A percentile compares a stretch with the other conserved stretches of the same genome.
Conservation (phyloP, 2,888 invertebrate genomes). For the Priocnemis perturbator region DNA sequence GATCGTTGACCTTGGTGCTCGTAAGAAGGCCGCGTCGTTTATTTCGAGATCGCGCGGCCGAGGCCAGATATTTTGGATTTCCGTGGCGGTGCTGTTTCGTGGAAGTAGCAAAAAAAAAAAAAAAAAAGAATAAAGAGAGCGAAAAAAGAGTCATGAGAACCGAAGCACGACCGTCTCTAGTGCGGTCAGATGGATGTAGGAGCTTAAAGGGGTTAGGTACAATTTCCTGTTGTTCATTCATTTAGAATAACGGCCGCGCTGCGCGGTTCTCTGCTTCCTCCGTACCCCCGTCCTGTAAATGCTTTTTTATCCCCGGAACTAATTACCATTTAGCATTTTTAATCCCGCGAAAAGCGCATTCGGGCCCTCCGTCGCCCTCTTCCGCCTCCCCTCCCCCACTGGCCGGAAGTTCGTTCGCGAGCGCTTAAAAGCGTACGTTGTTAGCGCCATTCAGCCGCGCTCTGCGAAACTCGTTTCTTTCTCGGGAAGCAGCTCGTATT, state of each 20-base stretch:
- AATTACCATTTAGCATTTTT: conserved; percentile 74
- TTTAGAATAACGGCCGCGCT: conserved; percentile 66
- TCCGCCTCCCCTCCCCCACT: conserved; percentile 18
- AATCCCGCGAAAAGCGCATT: conserved; percentile 65
- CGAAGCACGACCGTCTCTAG: conserved; percentile 48
- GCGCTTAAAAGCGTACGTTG: conserved; percentile 55
- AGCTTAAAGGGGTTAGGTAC: conserved; percentile 64
- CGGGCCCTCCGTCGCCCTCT: conserved; percentile 30
- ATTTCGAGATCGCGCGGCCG: neutral
- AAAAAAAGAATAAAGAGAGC: neutral
- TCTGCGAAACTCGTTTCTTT: conserved; percentile 48
- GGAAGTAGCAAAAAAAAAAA: no score
- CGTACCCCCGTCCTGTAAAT: conserved; percentile 60
- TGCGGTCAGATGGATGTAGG: conserved; percentile 40
- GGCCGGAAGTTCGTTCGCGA: conserved; percentile 52
- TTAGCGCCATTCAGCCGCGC: conserved; percentile 54
- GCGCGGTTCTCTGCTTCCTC: conserved; percentile 53
- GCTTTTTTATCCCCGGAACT: conserved; percentile 68
- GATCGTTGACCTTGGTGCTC: no score
- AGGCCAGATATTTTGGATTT: conserved; percentile 22
- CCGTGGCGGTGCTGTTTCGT: conserved; percentile 24
- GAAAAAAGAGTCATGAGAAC: conserved; percentile 11
- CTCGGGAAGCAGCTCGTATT: conserved; percentile 56
- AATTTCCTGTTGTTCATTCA: conserved; percentile 71
- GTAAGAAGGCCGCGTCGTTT: neutral